A percentile compares a stretch with the other conserved stretches of the same genome.
Evolutionary conservation across 2,113 vertebrate genomes (phyloP).

Genomic region (Egretta garzetta): DNA sequence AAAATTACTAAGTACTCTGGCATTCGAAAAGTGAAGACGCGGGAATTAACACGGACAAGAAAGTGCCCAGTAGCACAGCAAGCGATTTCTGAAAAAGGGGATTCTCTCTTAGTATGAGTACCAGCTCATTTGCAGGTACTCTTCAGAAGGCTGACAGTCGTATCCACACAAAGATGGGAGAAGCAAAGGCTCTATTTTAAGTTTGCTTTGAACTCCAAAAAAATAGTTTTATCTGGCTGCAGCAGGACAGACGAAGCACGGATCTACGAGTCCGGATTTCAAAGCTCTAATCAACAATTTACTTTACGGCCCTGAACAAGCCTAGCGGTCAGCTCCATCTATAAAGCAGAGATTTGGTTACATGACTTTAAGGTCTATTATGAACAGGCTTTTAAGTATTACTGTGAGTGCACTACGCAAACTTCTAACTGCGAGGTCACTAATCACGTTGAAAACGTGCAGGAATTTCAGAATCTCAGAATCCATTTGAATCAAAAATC

Average conservation of each 20-base stretch:
- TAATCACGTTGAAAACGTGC: rapidly evolving
- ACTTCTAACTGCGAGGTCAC: background rate
- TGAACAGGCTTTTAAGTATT: background rate
- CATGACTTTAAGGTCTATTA: background rate
- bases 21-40: background rate
- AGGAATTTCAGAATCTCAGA: background rate
- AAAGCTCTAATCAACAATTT: background rate
- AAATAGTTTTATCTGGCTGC: background rate
- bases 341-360: background rate
- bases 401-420: background rate
- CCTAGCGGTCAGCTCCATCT: background rate
- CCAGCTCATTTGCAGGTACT: background rate
- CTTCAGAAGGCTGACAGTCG: background rate
- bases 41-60: background rate
- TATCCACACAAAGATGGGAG: background rate
- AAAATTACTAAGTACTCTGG: background rate
- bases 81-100: background rate
- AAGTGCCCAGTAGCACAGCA: background rate
- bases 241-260: background rate
- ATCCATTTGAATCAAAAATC: background rate
- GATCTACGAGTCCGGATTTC: background rate
- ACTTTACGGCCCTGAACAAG: background rate
- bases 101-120: background rate
- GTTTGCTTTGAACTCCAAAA: background rate
- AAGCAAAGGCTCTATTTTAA: background rate